A percentile compares a stretch with the other conserved stretches of the same genome.
Conservation (phyloP, 2,888 invertebrate genomes). For the Harpalus rufipes region DNA sequence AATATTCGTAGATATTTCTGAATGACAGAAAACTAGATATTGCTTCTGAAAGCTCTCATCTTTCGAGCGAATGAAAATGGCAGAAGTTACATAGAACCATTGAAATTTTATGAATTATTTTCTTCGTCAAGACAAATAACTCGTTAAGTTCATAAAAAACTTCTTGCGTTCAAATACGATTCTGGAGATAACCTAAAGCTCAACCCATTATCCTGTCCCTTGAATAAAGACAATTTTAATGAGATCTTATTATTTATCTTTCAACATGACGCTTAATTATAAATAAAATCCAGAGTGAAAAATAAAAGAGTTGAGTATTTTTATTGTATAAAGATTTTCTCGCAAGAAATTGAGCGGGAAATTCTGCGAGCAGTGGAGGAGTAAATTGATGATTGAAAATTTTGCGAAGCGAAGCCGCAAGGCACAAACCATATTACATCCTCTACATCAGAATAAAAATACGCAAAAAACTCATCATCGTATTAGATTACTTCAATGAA, state of each 20-base stretch:
- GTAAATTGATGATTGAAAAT: slow-evolving; percentile 32
- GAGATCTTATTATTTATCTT: slow-evolving; percentile 14
- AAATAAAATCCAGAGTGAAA: not conserved
- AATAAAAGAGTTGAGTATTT: not conserved
- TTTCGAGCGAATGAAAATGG: not conserved
- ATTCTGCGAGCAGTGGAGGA: not conserved
- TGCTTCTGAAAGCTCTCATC: not conserved
- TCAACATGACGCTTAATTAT: slow-evolving; percentile 21
- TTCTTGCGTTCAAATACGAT: not conserved
- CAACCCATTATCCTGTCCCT: not conserved
- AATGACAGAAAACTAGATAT: not conserved
- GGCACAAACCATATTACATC: slow-evolving; percentile 21
- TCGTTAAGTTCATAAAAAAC: slow-evolving; percentile 17
- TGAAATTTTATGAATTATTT: slow-evolving; percentile 19
- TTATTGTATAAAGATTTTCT: not conserved
- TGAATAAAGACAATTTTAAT: slow-evolving; percentile 14
- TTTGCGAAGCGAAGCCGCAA: not conserved
- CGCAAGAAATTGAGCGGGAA: not conserved
- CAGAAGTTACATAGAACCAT: slow-evolving; percentile 11
- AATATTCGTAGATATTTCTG: not conserved
- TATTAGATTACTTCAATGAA: slow-evolving; percentile 29
- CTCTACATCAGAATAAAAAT: slow-evolving; percentile 13
- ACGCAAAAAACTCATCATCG: slow-evolving; percentile 19
- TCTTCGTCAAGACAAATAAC: slow-evolving; percentile 3
- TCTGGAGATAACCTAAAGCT: not conserved